phyloP scores from a whole-genome alignment of 1,140 invertebrate genomes.

The Pogonomyrmex barbatus region DNA sequence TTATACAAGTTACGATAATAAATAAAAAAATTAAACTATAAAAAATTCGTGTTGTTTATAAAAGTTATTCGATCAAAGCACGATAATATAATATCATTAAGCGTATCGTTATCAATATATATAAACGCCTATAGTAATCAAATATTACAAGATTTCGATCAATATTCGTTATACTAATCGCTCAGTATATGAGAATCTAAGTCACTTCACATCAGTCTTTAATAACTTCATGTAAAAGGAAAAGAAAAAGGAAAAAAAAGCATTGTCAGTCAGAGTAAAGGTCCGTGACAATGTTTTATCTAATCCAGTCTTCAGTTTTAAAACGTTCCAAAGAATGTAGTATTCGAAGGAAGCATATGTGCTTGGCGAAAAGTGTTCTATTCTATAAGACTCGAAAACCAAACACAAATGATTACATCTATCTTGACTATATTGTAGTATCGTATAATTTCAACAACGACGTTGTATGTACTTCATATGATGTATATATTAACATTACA shows the following conservation, averaged over 20 bases:
- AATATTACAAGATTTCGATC: constrained; percentile 43
- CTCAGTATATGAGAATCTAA: constrained; percentile 3
- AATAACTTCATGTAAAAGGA: constrained; percentile 56
- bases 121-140: constrained; percentile 38
- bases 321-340: constrained; percentile 74
- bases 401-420: constrained; percentile 51
- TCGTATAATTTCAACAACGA: constrained; percentile 65
- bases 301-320: constrained; percentile 67
- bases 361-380: constrained; percentile 37
- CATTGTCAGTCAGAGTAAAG: constrained; percentile 26
- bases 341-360: constrained; percentile 56
- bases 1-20: constrained; percentile 30
- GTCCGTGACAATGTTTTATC: constrained; percentile 47
- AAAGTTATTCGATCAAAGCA: constrained; percentile 45
- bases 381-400: constrained; percentile 28
- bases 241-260: constrained; percentile 26
- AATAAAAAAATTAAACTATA: constrained; percentile 42
- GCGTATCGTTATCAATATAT: constrained; percentile 38
- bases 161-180: constrained; percentile 11
- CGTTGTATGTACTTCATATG: constrained; percentile 64
- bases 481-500: constrained; percentile 69
- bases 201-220: constrained; percentile 1
- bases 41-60: constrained; percentile 33
- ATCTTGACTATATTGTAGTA: constrained; percentile 49
- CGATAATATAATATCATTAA: constrained; percentile 45